Evolutionary conservation across 2,888 invertebrate genomes (phyloP).

Genomic region (Euzetes globulus): DNA sequence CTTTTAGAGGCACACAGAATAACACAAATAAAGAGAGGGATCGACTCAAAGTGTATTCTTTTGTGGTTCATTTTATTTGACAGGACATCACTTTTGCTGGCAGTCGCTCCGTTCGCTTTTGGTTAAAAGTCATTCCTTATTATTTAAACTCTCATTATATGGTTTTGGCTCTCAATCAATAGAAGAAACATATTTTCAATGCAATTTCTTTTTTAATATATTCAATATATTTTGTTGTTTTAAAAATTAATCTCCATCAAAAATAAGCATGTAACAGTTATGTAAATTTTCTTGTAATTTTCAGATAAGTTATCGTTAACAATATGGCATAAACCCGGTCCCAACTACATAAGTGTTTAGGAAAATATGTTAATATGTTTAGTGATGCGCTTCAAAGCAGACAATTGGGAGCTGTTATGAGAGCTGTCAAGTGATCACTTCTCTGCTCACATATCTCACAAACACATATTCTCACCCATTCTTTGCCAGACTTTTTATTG

Average conservation of each 20-base stretch:
- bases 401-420: not conserved
- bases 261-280: no score
- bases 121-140: no score
- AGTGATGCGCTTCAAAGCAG: not conserved
- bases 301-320: no score
- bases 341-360: not conserved
- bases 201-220: no score
- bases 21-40: not conserved
- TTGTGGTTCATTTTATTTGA: slow-evolving; percentile 26
- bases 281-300: no score
- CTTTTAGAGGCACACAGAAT: not conserved
- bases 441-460: not conserved
- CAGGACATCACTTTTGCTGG: slow-evolving; percentile 6
- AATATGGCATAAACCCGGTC: no score
- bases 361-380: not conserved
- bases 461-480: not conserved
- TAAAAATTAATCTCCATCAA: no score
- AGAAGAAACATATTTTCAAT: no score
- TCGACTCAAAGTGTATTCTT: not conserved
- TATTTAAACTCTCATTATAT: no score
- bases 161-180: no score
- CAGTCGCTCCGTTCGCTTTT: no score
- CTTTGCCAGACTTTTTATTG: slow-evolving; percentile 5
- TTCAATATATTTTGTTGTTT: no score
- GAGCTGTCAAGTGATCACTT: slow-evolving; percentile 11